phyloP scores from a whole-genome alignment of 1,140 invertebrate genomes.

The Diorhabda sublineata region DNA sequence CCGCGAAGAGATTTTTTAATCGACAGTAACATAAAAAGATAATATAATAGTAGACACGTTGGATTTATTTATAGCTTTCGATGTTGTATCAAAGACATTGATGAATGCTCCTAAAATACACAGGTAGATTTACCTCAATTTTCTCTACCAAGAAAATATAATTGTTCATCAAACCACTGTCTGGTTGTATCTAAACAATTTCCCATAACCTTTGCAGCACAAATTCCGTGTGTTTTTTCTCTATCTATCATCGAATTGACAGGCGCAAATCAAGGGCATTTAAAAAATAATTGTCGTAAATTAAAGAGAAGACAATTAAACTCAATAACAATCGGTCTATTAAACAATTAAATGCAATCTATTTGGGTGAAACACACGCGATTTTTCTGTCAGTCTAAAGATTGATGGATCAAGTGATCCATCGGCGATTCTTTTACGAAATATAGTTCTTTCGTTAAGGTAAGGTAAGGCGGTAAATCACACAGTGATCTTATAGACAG shows the following conservation, averaged over 20 bases:
- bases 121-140: neutral
- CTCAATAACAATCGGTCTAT: constrained; percentile 23
- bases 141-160: constrained; percentile 3
- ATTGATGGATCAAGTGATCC: constrained; percentile 20
- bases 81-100: neutral
- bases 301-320: constrained; percentile 20
- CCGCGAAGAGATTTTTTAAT: no score
- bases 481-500: constrained; percentile 7
- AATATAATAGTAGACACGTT: no score
- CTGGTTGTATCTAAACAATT: neutral
- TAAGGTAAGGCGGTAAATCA: constrained; percentile 11
- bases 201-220: neutral
- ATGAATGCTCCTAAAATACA: neutral
- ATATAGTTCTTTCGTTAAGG: constrained; percentile 5
- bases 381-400: constrained; percentile 23
- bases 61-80: neutral
- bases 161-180: neutral
- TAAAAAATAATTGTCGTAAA: constrained; percentile 18
- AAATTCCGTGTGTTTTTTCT: neutral
- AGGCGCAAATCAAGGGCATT: constrained; percentile 21
- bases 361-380: constrained; percentile 22
- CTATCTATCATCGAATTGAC: constrained; percentile 26
- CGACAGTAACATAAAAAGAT: no score
- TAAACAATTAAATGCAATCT: constrained; percentile 31
- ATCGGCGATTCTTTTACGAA: constrained; percentile 8